These are phyloP conservation scores for Erythrocercus mccallii DNA, from an alignment of 2,113 vertebrate species.

Conservation along the genomic window DNA sequence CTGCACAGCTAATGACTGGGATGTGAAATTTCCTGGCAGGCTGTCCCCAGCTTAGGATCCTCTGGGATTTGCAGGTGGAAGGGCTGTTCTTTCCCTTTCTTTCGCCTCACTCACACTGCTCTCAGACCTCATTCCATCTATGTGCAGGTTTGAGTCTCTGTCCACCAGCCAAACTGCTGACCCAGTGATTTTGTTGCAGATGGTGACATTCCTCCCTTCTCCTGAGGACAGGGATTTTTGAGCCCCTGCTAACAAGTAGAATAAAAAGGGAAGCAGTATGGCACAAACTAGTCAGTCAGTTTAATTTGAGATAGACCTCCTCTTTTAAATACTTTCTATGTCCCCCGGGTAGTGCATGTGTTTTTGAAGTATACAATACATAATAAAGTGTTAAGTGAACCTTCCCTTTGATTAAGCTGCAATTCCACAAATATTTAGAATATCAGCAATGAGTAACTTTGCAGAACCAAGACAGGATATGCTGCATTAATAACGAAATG, in stretches of 20 bases:
- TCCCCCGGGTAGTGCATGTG: fast-evolving
- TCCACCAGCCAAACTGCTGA: not conserved
- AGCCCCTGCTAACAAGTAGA: not conserved
- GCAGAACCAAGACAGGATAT: not conserved
- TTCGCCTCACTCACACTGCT: fast-evolving
- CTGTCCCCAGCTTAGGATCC: not conserved
- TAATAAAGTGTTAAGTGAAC: not conserved
- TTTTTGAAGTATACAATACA: not conserved
- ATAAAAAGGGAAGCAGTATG: not conserved
- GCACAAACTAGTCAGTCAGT: not conserved
- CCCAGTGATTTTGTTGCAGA: not conserved
- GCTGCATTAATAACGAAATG: not conserved
- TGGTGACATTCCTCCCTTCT: not conserved
- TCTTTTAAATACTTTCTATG: not conserved
- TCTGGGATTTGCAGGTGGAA: conserved; percentile 20
- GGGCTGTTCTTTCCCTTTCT: not conserved
- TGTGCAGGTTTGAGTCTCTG: not conserved
- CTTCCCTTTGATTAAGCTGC: not conserved
- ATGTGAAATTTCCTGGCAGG: not conserved
- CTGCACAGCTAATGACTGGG: not conserved
- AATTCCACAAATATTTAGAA: not conserved
- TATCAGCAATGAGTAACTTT: not conserved
- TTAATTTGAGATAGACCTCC: not conserved
- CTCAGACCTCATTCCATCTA: not conserved
- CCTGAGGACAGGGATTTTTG: not conserved